A percentile compares a stretch with the other conserved stretches of the same genome.
Evolutionary conservation across 2,113 vertebrate species (phyloP).

Genomic region (Amphiprion percula): DNA sequence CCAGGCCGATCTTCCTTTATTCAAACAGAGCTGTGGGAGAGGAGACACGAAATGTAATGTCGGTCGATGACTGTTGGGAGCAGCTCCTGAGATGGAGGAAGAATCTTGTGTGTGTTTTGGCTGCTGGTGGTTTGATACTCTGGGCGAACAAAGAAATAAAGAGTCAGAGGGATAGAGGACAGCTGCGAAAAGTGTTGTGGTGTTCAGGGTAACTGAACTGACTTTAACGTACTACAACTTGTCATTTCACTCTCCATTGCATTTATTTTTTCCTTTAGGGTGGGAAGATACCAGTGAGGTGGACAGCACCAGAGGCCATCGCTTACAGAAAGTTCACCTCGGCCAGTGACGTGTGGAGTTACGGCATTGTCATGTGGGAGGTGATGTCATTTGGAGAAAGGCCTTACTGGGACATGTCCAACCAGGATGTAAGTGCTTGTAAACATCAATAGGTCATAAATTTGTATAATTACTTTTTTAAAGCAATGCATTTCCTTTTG

Average conservation of each 20-base stretch:
- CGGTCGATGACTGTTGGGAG: slow-evolving; percentile 70
- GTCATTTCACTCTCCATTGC: too few relatives aligned
- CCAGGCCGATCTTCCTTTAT: slow-evolving; percentile 59
- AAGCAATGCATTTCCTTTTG: not conserved
- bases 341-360: slow-evolving; percentile 88
- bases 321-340: slow-evolving; percentile 88
- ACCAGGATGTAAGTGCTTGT: slow-evolving; percentile 84
- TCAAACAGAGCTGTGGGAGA: slow-evolving; percentile 65
- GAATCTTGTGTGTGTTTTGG: slow-evolving; percentile 21
- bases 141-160: slow-evolving; percentile 14
- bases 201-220: not conserved
- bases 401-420: slow-evolving; percentile 89
- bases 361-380: slow-evolving; percentile 89
- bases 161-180: not conserved
- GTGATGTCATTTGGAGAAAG: slow-evolving; percentile 88
- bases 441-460: not conserved
- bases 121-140: slow-evolving; percentile 44
- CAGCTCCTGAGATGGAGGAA: slow-evolving; percentile 39
- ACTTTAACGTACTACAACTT: not conserved
- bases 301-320: slow-evolving; percentile 88
- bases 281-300: slow-evolving; percentile 87
- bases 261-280: slow-evolving; percentile 68
- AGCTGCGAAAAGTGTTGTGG: not conserved
- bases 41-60: slow-evolving; percentile 62
- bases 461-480: not conserved